Percentiles rank a stretch among this genome's conserved stretches.
Evolutionary conservation across 2,888 invertebrate genomes (phyloP).

Genomic region (Chrysolina americana): DNA sequence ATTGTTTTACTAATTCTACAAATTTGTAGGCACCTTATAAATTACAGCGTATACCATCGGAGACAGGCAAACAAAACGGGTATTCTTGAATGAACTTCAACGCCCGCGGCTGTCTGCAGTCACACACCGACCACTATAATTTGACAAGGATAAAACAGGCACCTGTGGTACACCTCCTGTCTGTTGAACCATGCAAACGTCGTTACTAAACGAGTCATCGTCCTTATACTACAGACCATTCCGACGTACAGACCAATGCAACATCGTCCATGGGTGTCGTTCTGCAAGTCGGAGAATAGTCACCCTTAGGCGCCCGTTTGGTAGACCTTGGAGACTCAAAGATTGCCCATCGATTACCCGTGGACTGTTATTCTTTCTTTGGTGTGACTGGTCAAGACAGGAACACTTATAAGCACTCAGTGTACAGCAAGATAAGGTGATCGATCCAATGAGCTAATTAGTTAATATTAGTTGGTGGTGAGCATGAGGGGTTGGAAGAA

Average conservation of each 20-base stretch:
- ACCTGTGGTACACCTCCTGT: slow-evolving; percentile 13
- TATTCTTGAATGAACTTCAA: slow-evolving; percentile 54
- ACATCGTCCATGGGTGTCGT: neutral
- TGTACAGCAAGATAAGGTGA: slow-evolving; percentile 46
- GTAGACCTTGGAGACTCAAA: slow-evolving; percentile 40
- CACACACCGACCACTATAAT: slow-evolving; percentile 43
- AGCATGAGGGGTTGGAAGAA: neutral
- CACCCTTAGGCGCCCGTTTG: slow-evolving; percentile 33
- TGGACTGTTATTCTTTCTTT: slow-evolving; percentile 35
- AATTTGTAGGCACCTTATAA: slow-evolving; percentile 55
- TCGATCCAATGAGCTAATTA: slow-evolving; percentile 44
- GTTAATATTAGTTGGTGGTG: slow-evolving; percentile 5
- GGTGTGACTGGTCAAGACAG: slow-evolving; percentile 40
- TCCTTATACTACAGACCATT: neutral
- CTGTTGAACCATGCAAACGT: neutral
- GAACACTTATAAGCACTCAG: slow-evolving; percentile 50
- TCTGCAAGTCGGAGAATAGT: neutral
- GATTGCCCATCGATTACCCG: slow-evolving; percentile 35
- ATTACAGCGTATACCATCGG: slow-evolving; percentile 47
- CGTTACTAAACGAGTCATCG: neutral
- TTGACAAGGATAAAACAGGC: slow-evolving; percentile 34
- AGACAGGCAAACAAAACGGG: slow-evolving; percentile 52
- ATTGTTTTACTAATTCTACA: slow-evolving; percentile 54
- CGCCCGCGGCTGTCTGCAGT: slow-evolving; percentile 49
- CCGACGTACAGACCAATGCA: neutral